These are phyloP conservation scores for Tachuris rubrigastra DNA, from an alignment of 2,113 vertebrate species.

Conservation along the genomic window DNA sequence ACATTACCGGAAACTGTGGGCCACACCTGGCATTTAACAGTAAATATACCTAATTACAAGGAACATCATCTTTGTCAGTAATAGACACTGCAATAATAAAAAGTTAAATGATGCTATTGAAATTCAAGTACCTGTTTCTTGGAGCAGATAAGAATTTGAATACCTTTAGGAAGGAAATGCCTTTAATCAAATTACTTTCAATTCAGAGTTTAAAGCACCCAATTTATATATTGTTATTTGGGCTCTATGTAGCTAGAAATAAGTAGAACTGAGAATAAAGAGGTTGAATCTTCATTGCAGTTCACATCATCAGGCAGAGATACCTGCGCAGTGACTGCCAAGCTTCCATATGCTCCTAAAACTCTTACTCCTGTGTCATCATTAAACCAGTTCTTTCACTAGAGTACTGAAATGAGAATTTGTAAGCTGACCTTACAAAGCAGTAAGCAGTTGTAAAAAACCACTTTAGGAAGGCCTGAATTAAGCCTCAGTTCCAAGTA, in stretches of 20 bases:
- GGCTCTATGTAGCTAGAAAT: background rate
- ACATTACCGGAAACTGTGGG: background rate
- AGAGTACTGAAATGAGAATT: background rate
- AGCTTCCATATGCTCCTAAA: background rate
- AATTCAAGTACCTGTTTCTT: background rate
- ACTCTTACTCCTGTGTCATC: background rate
- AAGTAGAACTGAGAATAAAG: background rate
- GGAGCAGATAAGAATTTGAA: background rate
- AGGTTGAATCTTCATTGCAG: background rate
- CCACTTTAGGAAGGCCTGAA: background rate
- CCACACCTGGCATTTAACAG: background rate
- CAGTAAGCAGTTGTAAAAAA: background rate
- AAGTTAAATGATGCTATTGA: background rate
- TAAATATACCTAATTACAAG: background rate
- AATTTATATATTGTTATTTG: background rate
- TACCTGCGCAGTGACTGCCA: background rate
- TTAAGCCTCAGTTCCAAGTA: background rate
- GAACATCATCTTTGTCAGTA: background rate
- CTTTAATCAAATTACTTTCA: background rate
- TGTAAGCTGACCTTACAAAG: too few relatives aligned
- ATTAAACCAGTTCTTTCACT: background rate
- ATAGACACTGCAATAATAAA: background rate
- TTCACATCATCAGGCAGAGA: background rate
- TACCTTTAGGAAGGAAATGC: background rate
- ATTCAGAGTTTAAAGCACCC: background rate